These are phyloP conservation scores for Neosilurus hyrtlii DNA, from an alignment of 2,797 vertebrate genomes.

Conservation along the genomic window DNA sequence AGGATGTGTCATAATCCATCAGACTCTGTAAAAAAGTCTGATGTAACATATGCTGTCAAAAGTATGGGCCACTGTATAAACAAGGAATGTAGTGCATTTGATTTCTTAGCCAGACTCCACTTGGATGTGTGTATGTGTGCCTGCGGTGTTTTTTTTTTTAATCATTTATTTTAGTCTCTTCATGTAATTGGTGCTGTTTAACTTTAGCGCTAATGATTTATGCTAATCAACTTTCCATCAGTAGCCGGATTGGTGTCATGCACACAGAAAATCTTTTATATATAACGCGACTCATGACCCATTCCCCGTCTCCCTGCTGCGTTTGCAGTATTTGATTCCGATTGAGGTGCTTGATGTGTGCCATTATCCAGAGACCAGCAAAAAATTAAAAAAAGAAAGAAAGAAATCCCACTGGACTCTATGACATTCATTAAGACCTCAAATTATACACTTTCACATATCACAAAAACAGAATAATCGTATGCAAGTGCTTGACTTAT, in stretches of 20 bases:
- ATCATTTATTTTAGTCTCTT: too few relatives aligned
- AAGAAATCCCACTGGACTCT: neutral
- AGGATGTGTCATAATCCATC: conserved; percentile 50
- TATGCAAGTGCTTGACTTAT: neutral
- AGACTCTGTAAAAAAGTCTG: conserved; percentile 6
- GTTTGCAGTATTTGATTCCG: neutral
- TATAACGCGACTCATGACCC: neutral
- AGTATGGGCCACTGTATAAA: neutral
- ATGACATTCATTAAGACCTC: neutral
- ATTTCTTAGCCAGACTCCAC: neutral
- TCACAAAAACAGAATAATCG: neutral
- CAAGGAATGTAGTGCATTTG: neutral
- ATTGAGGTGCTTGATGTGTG: neutral
- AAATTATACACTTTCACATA: neutral
- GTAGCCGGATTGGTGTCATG: neutral
- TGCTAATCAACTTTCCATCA: conserved; percentile 40
- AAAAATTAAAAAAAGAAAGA: neutral
- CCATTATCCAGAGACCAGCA: neutral
- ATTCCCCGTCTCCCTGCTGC: neutral
- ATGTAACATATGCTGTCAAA: neutral
- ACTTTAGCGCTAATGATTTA: conserved; percentile 31
- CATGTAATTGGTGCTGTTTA: conserved; percentile 35
- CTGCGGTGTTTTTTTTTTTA: neutral
- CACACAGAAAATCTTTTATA: neutral
- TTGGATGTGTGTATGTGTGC: neutral